Evolutionary conservation across 2,797 vertebrate genomes (phyloP).

Genomic region (Denticeps clupeoides): DNA sequence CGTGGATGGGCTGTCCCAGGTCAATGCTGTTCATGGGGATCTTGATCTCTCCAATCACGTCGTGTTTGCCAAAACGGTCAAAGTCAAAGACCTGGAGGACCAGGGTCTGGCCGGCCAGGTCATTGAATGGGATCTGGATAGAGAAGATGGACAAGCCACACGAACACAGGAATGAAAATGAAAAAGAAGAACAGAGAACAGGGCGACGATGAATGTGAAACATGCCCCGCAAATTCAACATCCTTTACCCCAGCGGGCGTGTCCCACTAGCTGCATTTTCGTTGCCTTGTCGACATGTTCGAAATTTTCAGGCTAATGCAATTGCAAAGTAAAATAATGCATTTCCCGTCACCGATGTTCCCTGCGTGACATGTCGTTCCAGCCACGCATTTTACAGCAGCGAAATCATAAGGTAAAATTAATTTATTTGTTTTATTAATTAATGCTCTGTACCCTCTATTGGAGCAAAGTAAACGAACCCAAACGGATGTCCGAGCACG

Average conservation of each 20-base stretch:
- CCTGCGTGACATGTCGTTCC: too few relatives aligned
- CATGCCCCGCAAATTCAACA: background rate
- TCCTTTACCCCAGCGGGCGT: too few relatives aligned
- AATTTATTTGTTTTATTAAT: too few relatives aligned
- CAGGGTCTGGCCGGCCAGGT: constrained; percentile 75
- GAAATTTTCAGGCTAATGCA: too few relatives aligned
- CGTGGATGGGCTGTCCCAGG: constrained; percentile 64
- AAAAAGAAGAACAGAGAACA: background rate
- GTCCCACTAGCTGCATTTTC: too few relatives aligned
- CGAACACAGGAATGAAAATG: background rate
- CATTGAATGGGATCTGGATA: constrained; percentile 69
- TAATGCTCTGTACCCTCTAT: too few relatives aligned
- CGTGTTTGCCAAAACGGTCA: constrained; percentile 83
- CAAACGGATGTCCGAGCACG: background rate
- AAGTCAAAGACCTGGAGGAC: constrained; percentile 82
- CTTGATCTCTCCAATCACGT: constrained; percentile 75
- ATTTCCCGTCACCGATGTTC: too few relatives aligned
- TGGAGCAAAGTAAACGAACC: too few relatives aligned
- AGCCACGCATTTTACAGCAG: too few relatives aligned
- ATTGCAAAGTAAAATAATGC: too few relatives aligned
- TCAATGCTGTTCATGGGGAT: constrained; percentile 75
- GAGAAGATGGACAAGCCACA: background rate
- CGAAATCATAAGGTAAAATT: too few relatives aligned
- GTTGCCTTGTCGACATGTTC: too few relatives aligned
- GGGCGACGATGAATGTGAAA: background rate